Evolutionary conservation across 2,888 invertebrate species (phyloP).

Genomic region (Tryphoninae sp.): DNA sequence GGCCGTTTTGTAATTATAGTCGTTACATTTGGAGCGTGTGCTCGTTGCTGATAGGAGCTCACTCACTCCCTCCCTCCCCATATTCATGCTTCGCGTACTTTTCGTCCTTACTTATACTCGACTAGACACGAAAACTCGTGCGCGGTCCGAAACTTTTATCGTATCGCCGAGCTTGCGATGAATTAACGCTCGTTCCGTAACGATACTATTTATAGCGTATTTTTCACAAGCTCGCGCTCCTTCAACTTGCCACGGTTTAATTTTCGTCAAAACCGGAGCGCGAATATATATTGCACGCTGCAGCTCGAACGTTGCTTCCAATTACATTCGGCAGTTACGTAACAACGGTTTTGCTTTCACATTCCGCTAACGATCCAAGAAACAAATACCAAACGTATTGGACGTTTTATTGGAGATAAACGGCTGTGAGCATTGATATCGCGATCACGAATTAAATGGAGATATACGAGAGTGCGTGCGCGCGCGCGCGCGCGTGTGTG

Average conservation of each 20-base stretch:
- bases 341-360: not conserved
- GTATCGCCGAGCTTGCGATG: not conserved
- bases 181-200: conserved; percentile 32
- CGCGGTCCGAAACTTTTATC: not conserved
- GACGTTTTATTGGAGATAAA: not conserved
- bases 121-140: not conserved
- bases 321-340: no score
- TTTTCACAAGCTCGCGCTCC: conserved; percentile 19
- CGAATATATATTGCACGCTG: not conserved
- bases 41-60: conserved; percentile 62
- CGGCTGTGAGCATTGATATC: conserved; percentile 26
- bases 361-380: not conserved
- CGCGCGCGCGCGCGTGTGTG: no score
- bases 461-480: not conserved
- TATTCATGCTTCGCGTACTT: not conserved
- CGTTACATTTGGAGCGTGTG: conserved; percentile 65
- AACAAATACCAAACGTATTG: not conserved
- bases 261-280: not conserved
- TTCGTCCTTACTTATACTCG: conserved; percentile 14
- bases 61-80: conserved; percentile 6
- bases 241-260: not conserved
- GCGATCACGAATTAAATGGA: conserved; percentile 10
- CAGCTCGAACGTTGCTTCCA: not conserved
- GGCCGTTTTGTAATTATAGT: conserved; percentile 62
- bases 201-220: conserved; percentile 42